A percentile compares a stretch with the other conserved stretches of the same genome.
Evolutionary conservation across 1,140 invertebrate species (phyloP).

Genomic region (Pseudoatta argentina): DNA sequence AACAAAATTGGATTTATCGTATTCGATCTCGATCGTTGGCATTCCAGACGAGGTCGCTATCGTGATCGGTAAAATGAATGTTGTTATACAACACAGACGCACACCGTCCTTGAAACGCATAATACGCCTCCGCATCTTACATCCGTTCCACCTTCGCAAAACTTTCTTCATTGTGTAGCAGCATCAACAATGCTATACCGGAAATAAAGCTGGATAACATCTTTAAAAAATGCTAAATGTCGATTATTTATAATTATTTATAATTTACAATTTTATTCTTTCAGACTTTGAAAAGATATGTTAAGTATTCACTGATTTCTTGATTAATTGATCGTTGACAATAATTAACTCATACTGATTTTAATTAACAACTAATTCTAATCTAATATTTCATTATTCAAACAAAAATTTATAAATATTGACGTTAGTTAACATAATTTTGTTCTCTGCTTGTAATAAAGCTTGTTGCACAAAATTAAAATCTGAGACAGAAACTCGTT

Average conservation of each 20-base stretch:
- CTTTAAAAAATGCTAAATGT: neutral
- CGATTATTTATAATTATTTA: neutral
- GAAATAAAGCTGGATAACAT: neutral
- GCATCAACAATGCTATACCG: conserved; percentile 28
- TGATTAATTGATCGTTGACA: neutral
- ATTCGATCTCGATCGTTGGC: conserved; percentile 20
- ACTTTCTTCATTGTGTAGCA: conserved; percentile 57
- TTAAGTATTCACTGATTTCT: neutral
- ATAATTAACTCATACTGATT: neutral
- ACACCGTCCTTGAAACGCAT: conserved; percentile 71
- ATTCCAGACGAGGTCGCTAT: conserved; percentile 72
- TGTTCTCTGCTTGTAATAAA: neutral
- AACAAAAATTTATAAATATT: neutral
- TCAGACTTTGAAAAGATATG: neutral
- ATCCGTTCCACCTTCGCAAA: conserved; percentile 16
- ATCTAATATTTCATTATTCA: neutral
- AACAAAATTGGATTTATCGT: conserved; percentile 19
- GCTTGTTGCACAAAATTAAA: no score
- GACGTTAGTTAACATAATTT: neutral
- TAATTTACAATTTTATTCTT: neutral
- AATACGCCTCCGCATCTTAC: conserved; percentile 64
- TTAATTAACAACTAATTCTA: neutral
- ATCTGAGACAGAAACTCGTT: neutral
- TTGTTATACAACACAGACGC: conserved; percentile 68
- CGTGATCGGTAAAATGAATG: conserved; percentile 67